These are phyloP conservation scores for Hyperoplus immaculatus DNA, from an alignment of 2,797 vertebrate genomes.

Conservation along the genomic window DNA sequence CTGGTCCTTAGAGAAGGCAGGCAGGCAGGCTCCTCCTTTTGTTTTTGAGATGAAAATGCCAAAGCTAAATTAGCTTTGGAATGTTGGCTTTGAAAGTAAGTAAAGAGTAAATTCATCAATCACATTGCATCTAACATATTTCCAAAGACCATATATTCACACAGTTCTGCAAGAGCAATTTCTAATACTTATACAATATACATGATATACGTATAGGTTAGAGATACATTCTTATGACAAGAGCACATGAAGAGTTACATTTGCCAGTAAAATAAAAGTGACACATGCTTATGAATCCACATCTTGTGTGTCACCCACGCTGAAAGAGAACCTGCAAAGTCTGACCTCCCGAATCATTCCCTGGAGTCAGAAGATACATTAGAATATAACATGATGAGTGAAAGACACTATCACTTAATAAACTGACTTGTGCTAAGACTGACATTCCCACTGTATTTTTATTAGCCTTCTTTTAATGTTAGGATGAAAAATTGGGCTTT, in stretches of 20 bases:
- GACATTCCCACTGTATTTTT: neutral
- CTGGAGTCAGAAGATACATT: neutral
- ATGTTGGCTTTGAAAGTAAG: neutral
- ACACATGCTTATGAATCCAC: neutral
- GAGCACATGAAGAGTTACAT: neutral
- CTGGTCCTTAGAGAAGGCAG: conserved; percentile 1
- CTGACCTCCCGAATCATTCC: neutral
- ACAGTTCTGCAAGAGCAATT: neutral
- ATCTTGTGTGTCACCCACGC: neutral
- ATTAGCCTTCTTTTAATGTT: conserved; percentile 4
- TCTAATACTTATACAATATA: neutral
- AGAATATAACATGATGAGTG: neutral
- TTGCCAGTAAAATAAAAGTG: neutral
- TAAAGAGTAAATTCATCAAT: neutral
- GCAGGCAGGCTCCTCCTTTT: neutral
- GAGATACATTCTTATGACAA: neutral
- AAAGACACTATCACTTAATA: neutral
- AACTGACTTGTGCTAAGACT: conserved; percentile 2
- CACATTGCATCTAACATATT: neutral
- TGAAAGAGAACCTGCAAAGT: conserved; percentile 1
- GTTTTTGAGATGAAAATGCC: neutral
- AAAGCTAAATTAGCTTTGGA: conserved; percentile 5
- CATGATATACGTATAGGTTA: neutral
- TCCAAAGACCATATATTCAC: neutral
- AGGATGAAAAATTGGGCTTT: conserved; percentile 5